These are phyloP conservation scores for Hyperoplus lanceolatus DNA, from an alignment of 2,797 vertebrate genomes.

Conservation along the genomic window DNA sequence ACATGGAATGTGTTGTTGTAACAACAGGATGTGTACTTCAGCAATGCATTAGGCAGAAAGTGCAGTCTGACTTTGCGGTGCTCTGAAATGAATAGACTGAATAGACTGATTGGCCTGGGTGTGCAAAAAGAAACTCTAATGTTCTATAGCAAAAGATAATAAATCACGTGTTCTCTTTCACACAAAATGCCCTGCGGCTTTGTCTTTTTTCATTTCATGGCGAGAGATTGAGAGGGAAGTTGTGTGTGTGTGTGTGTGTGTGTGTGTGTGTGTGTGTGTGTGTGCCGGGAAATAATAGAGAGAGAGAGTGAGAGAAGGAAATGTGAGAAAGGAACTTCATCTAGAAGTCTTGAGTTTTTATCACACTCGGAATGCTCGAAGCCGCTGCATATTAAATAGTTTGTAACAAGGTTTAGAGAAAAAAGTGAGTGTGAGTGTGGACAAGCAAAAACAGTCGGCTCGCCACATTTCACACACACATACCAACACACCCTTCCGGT, in stretches of 20 bases:
- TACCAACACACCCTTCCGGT: conserved; percentile 75
- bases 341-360: not conserved
- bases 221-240: conserved; percentile 18
- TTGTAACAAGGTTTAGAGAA: not conserved
- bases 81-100: conserved; percentile 1
- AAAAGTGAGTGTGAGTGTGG: not conserved
- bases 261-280: conserved; percentile 13
- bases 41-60: conserved; percentile 18
- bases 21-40: conserved; percentile 68
- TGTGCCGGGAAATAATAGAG: conserved; percentile 11
- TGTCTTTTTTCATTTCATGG: conserved; percentile 27
- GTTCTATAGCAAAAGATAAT: conserved; percentile 5
- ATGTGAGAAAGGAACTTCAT: not conserved
- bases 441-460: not conserved
- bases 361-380: not conserved
- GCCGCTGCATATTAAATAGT: accelerated
- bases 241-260: conserved; percentile 11
- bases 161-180: conserved; percentile 11
- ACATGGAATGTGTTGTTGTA: not conserved
- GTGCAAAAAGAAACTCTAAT: conserved; percentile 2
- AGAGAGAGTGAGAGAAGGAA: not conserved
- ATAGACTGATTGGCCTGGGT: not conserved
- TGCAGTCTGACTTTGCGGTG: not conserved
- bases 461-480: conserved; percentile 44
- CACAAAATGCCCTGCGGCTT: conserved; percentile 7